Percentiles rank a stretch among this genome's conserved stretches.
Evolutionary conservation across 2,888 invertebrate genomes (phyloP).

Genomic region (Lottia gigantea): DNA sequence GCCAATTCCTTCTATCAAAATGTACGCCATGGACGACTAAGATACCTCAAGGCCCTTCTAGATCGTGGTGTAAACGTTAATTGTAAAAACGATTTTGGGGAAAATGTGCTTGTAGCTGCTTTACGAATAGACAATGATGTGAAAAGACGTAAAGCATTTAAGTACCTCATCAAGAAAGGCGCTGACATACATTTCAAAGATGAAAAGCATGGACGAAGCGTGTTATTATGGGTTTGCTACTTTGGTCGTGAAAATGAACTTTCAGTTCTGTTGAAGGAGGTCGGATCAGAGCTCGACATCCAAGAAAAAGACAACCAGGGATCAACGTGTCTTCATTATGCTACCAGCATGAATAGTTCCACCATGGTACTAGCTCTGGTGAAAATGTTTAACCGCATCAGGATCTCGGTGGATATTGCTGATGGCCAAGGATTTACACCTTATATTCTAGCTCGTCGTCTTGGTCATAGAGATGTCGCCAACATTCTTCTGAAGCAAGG

Average conservation of each 20-base stretch:
- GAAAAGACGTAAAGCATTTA: conserved; percentile 52
- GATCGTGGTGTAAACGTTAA: conserved; percentile 48
- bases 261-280: conserved; percentile 42
- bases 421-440: conserved; percentile 61
- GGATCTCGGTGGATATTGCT: conserved; percentile 54
- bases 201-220: conserved; percentile 40
- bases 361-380: conserved; percentile 46
- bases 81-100: conserved; percentile 51
- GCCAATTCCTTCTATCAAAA: conserved; percentile 29
- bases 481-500: conserved; percentile 47
- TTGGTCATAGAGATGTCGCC: conserved; percentile 50
- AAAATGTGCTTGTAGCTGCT: conserved; percentile 52
- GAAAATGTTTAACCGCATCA: conserved; percentile 46
- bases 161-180: conserved; percentile 45
- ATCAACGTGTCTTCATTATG: conserved; percentile 58
- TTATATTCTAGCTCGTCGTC: conserved; percentile 55
- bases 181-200: conserved; percentile 49
- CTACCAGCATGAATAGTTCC: conserved; percentile 46
- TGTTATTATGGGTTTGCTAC: conserved; percentile 53
- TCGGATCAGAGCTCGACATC: conserved; percentile 57
- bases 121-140: conserved; percentile 50
- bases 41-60: conserved; percentile 46
- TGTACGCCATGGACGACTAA: conserved; percentile 42
- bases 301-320: conserved; percentile 52
- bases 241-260: conserved; percentile 47